Percentiles rank a stretch among this genome's conserved stretches.
These are phyloP conservation scores for Zalophus californianus DNA, from an alignment of 2,797 vertebrate species.

Conservation along the genomic window DNA sequence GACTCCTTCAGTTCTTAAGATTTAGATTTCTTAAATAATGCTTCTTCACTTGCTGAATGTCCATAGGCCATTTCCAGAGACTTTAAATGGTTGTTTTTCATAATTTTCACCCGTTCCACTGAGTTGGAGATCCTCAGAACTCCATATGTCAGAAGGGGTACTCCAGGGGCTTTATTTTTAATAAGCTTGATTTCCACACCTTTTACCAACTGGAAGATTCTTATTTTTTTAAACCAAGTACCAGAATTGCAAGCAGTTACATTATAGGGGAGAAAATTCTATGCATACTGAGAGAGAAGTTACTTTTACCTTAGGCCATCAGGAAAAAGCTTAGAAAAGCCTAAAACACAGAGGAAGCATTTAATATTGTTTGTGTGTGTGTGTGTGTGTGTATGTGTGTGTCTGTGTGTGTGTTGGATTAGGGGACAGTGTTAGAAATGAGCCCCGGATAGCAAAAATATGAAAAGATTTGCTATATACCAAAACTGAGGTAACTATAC, in stretches of 20 bases:
- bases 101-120: not conserved
- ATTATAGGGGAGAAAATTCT: not conserved
- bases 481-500: not conserved
- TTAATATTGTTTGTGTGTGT: not conserved
- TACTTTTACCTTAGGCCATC: not conserved
- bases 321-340: not conserved
- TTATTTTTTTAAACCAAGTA: constrained; percentile 2
- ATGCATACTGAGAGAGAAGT: not conserved
- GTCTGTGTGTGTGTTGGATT: not conserved
- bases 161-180: not conserved
- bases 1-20: not conserved
- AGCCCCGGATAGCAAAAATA: not conserved
- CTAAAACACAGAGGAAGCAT: not conserved
- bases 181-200: not conserved
- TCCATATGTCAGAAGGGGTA: not conserved
- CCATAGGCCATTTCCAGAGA: not conserved
- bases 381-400: not conserved
- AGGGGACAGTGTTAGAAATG: not conserved
- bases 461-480: not conserved
- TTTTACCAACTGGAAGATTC: not conserved
- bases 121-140: not conserved
- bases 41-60: not conserved
- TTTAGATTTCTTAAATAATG: not conserved
- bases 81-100: not conserved
- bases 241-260: not conserved